Percentiles rank a stretch among this genome's conserved stretches.
Evolutionary conservation across 2,797 vertebrate species (phyloP).

Genomic region (Rhinella marina): DNA sequence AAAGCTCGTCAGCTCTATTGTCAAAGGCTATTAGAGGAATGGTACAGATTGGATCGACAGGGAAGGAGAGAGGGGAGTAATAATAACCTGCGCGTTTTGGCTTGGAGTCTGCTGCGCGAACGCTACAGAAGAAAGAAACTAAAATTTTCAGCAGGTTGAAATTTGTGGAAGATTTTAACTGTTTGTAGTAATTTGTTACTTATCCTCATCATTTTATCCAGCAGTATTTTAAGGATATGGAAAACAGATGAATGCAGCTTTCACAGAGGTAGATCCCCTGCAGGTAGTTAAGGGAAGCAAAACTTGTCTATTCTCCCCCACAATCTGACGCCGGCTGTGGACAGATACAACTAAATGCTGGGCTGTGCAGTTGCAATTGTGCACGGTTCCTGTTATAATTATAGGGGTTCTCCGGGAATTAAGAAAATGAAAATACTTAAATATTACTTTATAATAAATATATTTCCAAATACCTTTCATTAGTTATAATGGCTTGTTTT

Average conservation of each 20-base stretch:
- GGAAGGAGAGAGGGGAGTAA: slow-evolving; percentile 55
- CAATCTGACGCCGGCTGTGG: too few relatives aligned
- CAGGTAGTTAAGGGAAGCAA: not conserved
- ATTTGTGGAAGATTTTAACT: slow-evolving; percentile 27
- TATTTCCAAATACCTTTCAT: too few relatives aligned
- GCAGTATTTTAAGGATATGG: not conserved
- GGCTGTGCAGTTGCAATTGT: too few relatives aligned
- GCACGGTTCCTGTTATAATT: too few relatives aligned
- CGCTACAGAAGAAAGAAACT: slow-evolving; percentile 11
- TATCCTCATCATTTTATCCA: too few relatives aligned
- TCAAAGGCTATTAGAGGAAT: slow-evolving; percentile 49
- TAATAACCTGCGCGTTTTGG: slow-evolving; percentile 50
- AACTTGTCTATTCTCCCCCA: not conserved
- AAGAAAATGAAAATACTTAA: too few relatives aligned
- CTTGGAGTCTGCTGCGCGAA: slow-evolving; percentile 34
- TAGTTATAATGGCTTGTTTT: too few relatives aligned
- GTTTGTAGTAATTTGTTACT: slow-evolving; percentile 5
- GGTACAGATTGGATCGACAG: slow-evolving; percentile 51
- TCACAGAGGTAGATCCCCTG: not conserved
- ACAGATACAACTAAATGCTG: too few relatives aligned
- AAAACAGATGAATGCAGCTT: not conserved
- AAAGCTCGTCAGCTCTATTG: slow-evolving; percentile 59
- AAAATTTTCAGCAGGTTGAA: slow-evolving; percentile 42
- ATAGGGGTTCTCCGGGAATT: too few relatives aligned
- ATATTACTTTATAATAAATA: too few relatives aligned